Evolutionary conservation across 2,888 invertebrate genomes (phyloP).

Genomic region (Emesis furor): DNA sequence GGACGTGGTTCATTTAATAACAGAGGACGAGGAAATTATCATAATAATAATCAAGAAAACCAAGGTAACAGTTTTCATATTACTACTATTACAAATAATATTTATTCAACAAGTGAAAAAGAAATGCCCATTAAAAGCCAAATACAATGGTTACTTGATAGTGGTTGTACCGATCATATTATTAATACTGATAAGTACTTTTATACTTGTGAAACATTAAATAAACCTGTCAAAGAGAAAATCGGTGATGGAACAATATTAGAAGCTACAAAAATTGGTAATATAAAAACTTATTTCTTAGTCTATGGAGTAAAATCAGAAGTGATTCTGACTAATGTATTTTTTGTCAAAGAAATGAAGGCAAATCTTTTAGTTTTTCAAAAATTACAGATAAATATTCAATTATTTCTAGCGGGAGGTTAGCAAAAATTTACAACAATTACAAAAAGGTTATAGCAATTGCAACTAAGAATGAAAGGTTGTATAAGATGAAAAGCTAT

Average conservation of each 20-base stretch:
- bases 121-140: not conserved
- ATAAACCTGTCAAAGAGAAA: conserved; percentile 14
- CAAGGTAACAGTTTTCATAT: conserved; percentile 26
- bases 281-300: conserved; percentile 13
- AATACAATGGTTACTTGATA: conserved; percentile 17
- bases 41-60: too few relatives aligned
- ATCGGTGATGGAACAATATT: not conserved
- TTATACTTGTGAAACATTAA: not conserved
- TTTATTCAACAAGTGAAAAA: not conserved
- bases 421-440: conserved; percentile 55
- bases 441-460: conserved; percentile 17
- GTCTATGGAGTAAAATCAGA: conserved; percentile 20
- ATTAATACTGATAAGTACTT: conserved; percentile 5
- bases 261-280: conserved; percentile 3
- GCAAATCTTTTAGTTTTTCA: conserved; percentile 12
- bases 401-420: conserved; percentile 50
- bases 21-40: too few relatives aligned
- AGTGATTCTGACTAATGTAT: conserved; percentile 17
- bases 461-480: conserved; percentile 50
- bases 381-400: conserved; percentile 56
- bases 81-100: conserved; percentile 26
- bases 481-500: conserved; percentile 59
- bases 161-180: conserved; percentile 19
- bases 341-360: conserved; percentile 32
- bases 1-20: conserved; percentile 1